Evolutionary conservation across 2,797 vertebrate genomes (phyloP), one percentile per base, ranked within the genome.

Genomic region (Potorous gilbertii): DNA sequence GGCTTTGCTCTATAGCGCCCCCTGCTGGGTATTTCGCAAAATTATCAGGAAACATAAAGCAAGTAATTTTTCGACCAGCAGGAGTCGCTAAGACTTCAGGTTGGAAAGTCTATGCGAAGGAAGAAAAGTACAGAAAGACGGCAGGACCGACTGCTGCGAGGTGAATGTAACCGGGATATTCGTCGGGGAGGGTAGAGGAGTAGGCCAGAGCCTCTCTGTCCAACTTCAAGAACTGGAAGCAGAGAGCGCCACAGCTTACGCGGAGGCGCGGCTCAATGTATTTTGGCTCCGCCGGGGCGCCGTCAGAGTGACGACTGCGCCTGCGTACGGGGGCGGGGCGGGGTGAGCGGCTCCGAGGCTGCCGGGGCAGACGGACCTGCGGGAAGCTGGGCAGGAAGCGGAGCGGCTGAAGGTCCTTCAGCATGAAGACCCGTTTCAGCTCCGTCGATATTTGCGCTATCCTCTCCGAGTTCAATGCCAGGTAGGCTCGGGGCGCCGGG

Each of bases 361-460:
- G 57, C 40, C 59, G 0, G 55, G 18, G 90, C 90, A 55, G 96
- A 16, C 31, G 1, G 0, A 13, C 5, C 18, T 3, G 89, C 0
- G 0, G 4, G 2, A 0, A 0, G 55, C 0, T 1, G 54, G 0
- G n/a, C 0, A 0, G 27, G 24, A 3, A 10, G 93, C 46, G 9
- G 91, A 6, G 94, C 5, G 6, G 16, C 93, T 1, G 10, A 24
- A 2, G 0, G 0, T 0, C 0, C 8, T n/a, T 1, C 96, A 21
- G 93, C 97, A 99, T 99, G 99, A 99, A 99, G 98, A 99, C 98
- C 4, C 99, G 99, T 46, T 99, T 99, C 97, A 99, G 98, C 96
- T 99, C 99, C 0, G 94, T 99, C 95, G 99, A 99, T 10, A 99
- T 99, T 96, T 98, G 99, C 94, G 99, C 99, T 0, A 99, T 99